Percentiles rank a stretch among this genome's conserved stretches.
phyloP scores from a whole-genome alignment of 2,888 invertebrate species.

The Didymodactylos carnosus region DNA sequence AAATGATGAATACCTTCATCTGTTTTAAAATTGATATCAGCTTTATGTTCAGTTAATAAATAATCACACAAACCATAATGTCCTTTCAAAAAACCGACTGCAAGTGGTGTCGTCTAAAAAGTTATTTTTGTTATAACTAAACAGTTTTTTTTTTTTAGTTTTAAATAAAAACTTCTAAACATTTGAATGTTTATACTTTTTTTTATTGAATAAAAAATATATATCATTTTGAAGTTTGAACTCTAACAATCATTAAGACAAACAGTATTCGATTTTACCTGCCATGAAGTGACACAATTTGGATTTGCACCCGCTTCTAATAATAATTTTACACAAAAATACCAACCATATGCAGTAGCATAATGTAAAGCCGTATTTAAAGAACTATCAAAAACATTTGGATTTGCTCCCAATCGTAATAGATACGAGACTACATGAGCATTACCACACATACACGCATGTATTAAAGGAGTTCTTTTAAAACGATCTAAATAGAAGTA shows the following conservation, averaged over 20 bases:
- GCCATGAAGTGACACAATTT: constrained; percentile 4
- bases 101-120: constrained; percentile 2
- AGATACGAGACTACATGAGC: constrained; percentile 36
- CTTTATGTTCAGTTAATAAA: background rate
- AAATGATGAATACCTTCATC: too few relatives aligned
- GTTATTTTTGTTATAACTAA: too few relatives aligned
- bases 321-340: constrained; percentile 35
- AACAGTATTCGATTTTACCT: too few relatives aligned
- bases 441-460: constrained; percentile 40
- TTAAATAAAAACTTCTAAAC: too few relatives aligned
- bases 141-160: too few relatives aligned
- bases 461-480: constrained; percentile 37
- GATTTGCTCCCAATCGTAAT: constrained; percentile 35
- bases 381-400: constrained; percentile 36
- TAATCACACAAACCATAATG: constrained; percentile 11
- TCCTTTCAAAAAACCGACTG: constrained; percentile 11
- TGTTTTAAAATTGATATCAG: constrained; percentile 8
- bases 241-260: too few relatives aligned
- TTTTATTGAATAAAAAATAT: too few relatives aligned
- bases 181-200: too few relatives aligned
- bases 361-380: constrained; percentile 40
- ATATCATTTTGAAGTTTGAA: too few relatives aligned
- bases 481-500: too few relatives aligned
- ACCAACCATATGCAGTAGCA: constrained; percentile 41
- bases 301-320: constrained; percentile 18